Evolutionary conservation across 2,113 vertebrate genomes (phyloP), one percentile per base, ranked within the genome.

Genomic region (Petrocephalus zakoni): DNA sequence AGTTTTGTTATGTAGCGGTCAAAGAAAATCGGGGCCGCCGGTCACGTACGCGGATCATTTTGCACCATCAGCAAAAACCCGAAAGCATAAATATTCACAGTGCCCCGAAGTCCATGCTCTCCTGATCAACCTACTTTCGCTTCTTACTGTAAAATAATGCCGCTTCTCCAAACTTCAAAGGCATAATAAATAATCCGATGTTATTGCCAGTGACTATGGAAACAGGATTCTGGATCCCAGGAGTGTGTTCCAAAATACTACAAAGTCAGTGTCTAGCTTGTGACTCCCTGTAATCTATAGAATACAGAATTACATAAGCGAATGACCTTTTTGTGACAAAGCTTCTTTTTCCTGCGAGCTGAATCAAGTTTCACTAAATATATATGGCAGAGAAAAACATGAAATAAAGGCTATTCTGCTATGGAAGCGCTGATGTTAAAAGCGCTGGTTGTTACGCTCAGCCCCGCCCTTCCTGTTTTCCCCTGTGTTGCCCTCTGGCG

Each of bases 261-360:
- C 49, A 47, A 47, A 84, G 49, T 49, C 82, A 84, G 82, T 51
- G 13, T 52, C 82, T 22, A 84, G 82, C 46, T 84, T 84, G 42
- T 10, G 42, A 52, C 22, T 84, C 42, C 8, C 34, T 82, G 21
- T 84, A 84, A 84, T 85, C 52, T 51, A 85, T 25, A 49, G 4
- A 85, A 52, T 52, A 52, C 10, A 85, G 49, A 85, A 52, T 85
- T 85, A 85, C n/a, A n/a, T 52, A 85, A 52, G 82, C 49, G 52
- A 52, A 29, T 51, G 49, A 13, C 82, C 49, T 78, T 78, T 78
- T 78, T 78, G 9, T 68, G 25, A 78, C 72, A 78, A 78, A 78
- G 34, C 72, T 78, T 42, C 17, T 15, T 13, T 42, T 19, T 42
- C 72, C 17, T 42, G 29, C 72, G 42, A 42, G 19, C 72, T 78